phyloP scores from a whole-genome alignment of 2,797 vertebrate genomes.

The Otus scops region DNA sequence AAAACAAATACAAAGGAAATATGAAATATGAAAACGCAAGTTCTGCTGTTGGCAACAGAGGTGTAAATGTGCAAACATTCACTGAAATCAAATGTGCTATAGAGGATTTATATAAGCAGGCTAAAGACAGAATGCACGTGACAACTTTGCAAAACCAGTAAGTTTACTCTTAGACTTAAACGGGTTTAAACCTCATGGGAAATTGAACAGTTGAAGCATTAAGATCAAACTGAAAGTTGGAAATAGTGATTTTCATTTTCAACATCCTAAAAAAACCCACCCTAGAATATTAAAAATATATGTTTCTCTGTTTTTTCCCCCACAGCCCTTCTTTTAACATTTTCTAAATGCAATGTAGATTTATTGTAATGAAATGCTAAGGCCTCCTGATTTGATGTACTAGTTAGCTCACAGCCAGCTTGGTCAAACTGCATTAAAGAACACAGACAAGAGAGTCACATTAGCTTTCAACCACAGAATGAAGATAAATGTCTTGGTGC shows the following conservation, averaged over 20 bases:
- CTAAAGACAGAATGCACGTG: neutral
- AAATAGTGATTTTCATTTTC: neutral
- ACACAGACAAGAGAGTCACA: constrained; percentile 59
- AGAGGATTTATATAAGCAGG: neutral
- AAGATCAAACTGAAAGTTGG: neutral
- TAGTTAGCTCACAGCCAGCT: constrained; percentile 55
- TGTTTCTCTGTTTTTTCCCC: neutral
- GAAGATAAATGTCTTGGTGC: constrained; percentile 75
- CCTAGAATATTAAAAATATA: neutral
- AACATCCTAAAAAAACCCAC: neutral
- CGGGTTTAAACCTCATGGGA: neutral
- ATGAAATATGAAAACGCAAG: neutral
- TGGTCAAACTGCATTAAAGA: constrained; percentile 52
- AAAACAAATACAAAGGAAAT: neutral
- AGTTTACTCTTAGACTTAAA: neutral
- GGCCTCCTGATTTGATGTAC: constrained; percentile 40
- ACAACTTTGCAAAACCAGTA: neutral
- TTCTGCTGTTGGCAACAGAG: neutral
- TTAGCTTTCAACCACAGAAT: constrained; percentile 69
- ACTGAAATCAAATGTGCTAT: neutral
- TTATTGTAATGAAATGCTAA: constrained; percentile 46
- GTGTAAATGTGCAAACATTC: neutral
- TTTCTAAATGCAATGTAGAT: neutral
- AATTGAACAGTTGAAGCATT: neutral
- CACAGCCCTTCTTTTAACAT: neutral